Conservation (phyloP, 2,113 vertebrate species). For the Pseudonaja textilis region DNA sequence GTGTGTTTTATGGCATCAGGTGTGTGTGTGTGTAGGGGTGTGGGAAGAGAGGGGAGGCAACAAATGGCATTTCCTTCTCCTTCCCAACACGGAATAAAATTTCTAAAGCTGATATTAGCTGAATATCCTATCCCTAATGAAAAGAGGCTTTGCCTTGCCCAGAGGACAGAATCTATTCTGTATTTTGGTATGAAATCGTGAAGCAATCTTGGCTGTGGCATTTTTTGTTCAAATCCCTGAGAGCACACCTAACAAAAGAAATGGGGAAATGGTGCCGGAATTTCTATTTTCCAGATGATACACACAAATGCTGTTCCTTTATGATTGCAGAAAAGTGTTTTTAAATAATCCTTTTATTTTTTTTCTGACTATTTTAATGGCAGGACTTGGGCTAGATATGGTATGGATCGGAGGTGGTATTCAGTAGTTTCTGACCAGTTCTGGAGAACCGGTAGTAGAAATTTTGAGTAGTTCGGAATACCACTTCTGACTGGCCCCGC, state of each 20-base stretch:
- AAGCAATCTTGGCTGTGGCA: background rate
- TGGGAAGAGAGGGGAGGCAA: background rate
- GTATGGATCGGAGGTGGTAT: background rate
- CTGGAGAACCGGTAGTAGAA: no score
- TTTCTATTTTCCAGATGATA: background rate
- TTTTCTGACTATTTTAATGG: background rate
- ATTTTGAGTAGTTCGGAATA: no score
- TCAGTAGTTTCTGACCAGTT: no score
- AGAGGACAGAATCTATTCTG: background rate
- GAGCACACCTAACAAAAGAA: background rate
- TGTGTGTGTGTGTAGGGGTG: no score
- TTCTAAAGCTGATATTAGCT: background rate
- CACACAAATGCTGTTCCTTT: background rate
- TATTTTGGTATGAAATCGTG: background rate
- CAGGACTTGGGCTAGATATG: background rate
- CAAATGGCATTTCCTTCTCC: background rate
- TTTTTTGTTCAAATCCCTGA: background rate
- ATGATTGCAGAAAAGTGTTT: background rate
- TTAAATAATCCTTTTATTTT: background rate
- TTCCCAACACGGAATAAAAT: background rate
- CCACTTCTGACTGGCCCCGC: no score
- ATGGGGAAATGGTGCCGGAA: background rate
- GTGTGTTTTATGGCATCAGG: background rate
- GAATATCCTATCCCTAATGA: background rate
- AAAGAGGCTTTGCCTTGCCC: background rate